Evolutionary conservation across 2,888 invertebrate genomes (phyloP).

Genomic region (Alsophila aescularia): DNA sequence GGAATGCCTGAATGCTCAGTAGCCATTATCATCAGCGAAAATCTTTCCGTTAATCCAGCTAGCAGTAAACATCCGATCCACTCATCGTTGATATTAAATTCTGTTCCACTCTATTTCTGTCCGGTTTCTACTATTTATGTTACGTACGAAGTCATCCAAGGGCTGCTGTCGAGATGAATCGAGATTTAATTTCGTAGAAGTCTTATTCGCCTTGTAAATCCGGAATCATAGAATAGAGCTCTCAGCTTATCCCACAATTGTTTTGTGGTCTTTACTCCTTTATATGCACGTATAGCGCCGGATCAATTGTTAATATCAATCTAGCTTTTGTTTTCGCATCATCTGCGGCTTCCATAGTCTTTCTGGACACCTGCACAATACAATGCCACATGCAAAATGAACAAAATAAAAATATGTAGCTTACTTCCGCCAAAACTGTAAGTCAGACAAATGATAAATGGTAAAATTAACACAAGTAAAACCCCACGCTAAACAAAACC

Average conservation of each 20-base stretch:
- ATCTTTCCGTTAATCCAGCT: conserved; percentile 29
- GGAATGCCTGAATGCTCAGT: conserved; percentile 5
- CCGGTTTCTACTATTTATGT: conserved; percentile 38
- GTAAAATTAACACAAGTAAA: too few relatives aligned
- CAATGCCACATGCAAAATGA: not conserved
- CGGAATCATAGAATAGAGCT: conserved; percentile 9
- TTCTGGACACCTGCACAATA: not conserved
- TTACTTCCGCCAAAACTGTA: too few relatives aligned
- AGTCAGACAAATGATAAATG: too few relatives aligned
- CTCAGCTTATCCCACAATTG: conserved; percentile 23
- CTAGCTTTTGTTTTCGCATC: conserved; percentile 19
- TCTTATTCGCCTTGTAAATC: not conserved
- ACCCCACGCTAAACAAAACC: too few relatives aligned
- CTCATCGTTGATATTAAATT: conserved; percentile 39
- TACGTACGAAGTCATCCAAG: not conserved
- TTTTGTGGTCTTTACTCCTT: conserved; percentile 4
- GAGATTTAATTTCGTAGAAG: not conserved
- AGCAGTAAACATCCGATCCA: conserved; percentile 39
- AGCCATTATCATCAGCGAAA: conserved; percentile 20
- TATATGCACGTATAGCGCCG: conserved; percentile 23
- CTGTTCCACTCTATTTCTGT: conserved; percentile 35
- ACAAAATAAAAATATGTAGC: too few relatives aligned
- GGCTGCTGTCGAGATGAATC: not conserved
- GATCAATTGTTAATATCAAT: conserved; percentile 31
- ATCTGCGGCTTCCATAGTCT: not conserved